Conservation (phyloP, 2,888 invertebrate genomes). For the Tipula confusa region DNA sequence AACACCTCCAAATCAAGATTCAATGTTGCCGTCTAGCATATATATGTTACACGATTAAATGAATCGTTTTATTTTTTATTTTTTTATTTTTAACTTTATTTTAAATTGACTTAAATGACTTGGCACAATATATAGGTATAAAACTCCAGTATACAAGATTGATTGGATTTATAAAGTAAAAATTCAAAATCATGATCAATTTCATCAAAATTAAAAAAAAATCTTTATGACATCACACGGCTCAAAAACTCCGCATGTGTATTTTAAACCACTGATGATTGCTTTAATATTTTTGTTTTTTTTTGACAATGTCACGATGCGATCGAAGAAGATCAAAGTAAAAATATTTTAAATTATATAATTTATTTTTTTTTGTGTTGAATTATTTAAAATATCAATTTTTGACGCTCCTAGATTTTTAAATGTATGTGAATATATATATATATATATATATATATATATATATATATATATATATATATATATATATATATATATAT, state of each 20-base stretch:
- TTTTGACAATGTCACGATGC: constrained; percentile 20
- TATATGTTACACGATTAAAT: background rate
- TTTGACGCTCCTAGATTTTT: constrained; percentile 7
- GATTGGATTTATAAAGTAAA: constrained; percentile 5
- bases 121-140: background rate
- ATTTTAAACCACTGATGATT: background rate
- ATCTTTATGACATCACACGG: constrained; percentile 5
- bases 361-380: background rate
- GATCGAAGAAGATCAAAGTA: constrained; percentile 25
- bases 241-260: constrained; percentile 16
- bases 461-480: background rate
- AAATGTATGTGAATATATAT: background rate
- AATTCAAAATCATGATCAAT: constrained; percentile 17
- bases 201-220: background rate
- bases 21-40: background rate
- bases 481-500: background rate
- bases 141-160: background rate
- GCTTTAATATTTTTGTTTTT: background rate
- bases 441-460: background rate
- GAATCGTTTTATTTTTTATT: background rate
- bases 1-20: constrained; percentile 6
- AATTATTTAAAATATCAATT: constrained; percentile 20
- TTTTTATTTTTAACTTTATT: too few species aligned
- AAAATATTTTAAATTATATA: constrained; percentile 3
- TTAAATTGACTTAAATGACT: constrained; percentile 4